Conservation (phyloP, 92 coral and sea anemone species). For the Porites divaricata region DNA sequence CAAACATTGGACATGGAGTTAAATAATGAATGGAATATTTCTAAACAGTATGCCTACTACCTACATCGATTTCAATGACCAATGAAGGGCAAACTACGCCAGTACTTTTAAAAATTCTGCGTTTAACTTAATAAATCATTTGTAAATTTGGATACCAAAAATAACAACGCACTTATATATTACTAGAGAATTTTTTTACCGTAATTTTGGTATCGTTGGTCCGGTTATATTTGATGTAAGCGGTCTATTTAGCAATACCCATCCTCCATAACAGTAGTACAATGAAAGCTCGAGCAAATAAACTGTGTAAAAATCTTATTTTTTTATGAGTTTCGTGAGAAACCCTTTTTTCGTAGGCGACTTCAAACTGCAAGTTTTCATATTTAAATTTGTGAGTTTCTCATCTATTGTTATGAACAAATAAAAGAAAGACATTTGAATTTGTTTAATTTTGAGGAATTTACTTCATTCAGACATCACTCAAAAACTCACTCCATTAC, state of each 20-base stretch:
- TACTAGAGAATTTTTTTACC: neutral
- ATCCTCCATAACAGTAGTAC: neutral
- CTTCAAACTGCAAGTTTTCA: constrained; percentile 3
- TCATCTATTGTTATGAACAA: neutral
- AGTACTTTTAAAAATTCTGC: too few relatives aligned
- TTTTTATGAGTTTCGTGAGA: neutral
- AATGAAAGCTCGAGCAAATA: neutral
- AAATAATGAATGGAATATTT: too few relatives aligned
- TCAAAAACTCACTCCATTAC: neutral
- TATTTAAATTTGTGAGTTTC: neutral
- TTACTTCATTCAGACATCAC: constrained; percentile 5
- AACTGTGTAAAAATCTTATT: neutral
- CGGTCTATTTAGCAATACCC: neutral
- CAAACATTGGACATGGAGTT: too few relatives aligned
- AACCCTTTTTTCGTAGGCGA: neutral
- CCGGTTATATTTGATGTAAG: neutral
- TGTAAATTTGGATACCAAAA: too few relatives aligned
- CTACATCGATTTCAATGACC: too few relatives aligned
- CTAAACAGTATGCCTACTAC: too few relatives aligned
- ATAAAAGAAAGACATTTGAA: neutral
- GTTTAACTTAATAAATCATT: too few relatives aligned
- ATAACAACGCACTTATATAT: neutral
- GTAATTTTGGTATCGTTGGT: neutral
- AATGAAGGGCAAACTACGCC: too few relatives aligned
- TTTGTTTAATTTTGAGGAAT: neutral